These are phyloP conservation scores for Yponomeuta cagnagella DNA, from an alignment of 2,888 invertebrate genomes.

Conservation along the genomic window DNA sequence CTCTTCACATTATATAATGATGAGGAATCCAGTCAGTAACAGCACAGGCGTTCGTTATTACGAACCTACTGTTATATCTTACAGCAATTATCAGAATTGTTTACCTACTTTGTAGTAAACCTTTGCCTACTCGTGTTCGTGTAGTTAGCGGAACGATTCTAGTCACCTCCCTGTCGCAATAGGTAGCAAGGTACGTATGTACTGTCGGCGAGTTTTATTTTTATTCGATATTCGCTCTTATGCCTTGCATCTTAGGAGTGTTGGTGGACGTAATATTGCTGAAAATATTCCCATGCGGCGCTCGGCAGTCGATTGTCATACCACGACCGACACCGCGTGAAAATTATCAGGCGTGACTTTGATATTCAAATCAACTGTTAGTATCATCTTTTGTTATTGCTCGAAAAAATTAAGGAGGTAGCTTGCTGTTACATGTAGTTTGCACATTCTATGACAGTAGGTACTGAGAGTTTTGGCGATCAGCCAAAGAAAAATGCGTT, in stretches of 20 bases:
- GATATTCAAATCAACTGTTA: neutral
- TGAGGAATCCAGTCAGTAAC: neutral
- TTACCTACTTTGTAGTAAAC: neutral
- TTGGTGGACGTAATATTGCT: neutral
- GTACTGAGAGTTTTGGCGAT: too few species aligned
- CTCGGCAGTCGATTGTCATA: neutral
- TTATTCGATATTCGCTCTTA: too few species aligned
- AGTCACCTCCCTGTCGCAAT: neutral
- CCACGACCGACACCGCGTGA: neutral
- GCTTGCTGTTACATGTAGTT: too few species aligned
- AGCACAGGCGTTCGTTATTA: neutral
- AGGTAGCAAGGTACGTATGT: neutral
- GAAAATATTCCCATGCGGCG: neutral
- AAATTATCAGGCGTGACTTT: neutral
- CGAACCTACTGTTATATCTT: neutral
- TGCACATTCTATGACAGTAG: too few species aligned
- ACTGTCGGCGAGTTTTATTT: neutral
- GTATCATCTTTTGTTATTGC: too few species aligned
- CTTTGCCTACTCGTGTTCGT: neutral
- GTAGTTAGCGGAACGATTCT: neutral
- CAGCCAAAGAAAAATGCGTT: too few species aligned
- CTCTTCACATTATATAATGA: too few species aligned
- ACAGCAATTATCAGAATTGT: neutral
- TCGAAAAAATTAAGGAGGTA: too few species aligned
- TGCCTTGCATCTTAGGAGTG: too few species aligned